Conservation (phyloP, 2,797 vertebrate genomes). For the Rachycentron canadum region DNA sequence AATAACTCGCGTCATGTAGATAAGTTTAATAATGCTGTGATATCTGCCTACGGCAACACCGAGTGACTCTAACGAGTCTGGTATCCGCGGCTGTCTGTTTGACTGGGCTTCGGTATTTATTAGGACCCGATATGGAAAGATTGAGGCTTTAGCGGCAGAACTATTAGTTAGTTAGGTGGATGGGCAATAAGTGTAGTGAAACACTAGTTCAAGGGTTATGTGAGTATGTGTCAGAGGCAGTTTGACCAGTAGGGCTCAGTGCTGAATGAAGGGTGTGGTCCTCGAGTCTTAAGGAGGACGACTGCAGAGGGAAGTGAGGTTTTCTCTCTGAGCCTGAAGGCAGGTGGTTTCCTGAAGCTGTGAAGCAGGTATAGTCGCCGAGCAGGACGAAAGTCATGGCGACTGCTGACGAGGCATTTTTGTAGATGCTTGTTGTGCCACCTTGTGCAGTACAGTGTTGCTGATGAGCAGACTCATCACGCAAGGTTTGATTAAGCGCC, state of each 20-base stretch:
- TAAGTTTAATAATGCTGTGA: not conserved
- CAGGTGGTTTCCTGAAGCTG: slow-evolving; percentile 30
- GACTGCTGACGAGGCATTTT: slow-evolving; percentile 50
- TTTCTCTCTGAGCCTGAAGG: slow-evolving; percentile 26
- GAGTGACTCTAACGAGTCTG: not conserved
- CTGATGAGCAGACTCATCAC: slow-evolving; percentile 58
- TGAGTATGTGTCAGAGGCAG: slow-evolving; percentile 23
- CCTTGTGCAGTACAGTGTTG: slow-evolving; percentile 14
- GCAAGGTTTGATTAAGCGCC: slow-evolving; percentile 40
- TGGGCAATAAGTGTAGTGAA: not conserved
- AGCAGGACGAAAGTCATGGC: slow-evolving; percentile 8
- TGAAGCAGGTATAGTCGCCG: slow-evolving; percentile 33
- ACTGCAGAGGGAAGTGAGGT: slow-evolving; percentile 25
- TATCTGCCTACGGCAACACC: not conserved
- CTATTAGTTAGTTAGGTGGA: slow-evolving; percentile 17
- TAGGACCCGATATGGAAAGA: not conserved
- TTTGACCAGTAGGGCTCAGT: slow-evolving; percentile 41
- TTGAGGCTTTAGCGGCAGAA: slow-evolving; percentile 13
- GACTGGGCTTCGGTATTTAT: not conserved
- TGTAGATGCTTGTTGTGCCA: slow-evolving; percentile 2
- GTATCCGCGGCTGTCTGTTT: not conserved
- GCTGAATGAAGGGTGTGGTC: slow-evolving; percentile 78
- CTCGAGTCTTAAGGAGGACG: slow-evolving; percentile 36
- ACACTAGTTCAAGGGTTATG: not conserved
- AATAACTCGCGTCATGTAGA: not conserved